Conservation (phyloP, 2,888 invertebrate genomes). For the Clivina fossor region DNA sequence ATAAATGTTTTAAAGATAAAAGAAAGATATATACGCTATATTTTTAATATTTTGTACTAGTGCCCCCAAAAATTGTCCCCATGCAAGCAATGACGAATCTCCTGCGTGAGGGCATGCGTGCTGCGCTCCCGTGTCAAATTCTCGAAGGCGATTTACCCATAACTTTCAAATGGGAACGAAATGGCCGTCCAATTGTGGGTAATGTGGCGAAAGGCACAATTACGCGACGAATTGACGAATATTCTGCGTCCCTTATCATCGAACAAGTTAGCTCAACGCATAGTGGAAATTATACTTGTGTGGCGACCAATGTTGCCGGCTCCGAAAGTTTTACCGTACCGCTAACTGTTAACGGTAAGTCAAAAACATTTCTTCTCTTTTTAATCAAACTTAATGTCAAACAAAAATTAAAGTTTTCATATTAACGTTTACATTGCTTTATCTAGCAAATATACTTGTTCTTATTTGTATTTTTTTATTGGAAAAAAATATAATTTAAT, state of each 20-base stretch:
- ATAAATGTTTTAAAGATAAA: too few relatives aligned
- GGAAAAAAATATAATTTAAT: too few relatives aligned
- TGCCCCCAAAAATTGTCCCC: slow-evolving; percentile 82
- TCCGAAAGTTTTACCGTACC: slow-evolving; percentile 76
- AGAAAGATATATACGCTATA: too few relatives aligned
- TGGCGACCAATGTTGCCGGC: slow-evolving; percentile 85
- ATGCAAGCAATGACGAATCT: slow-evolving; percentile 81
- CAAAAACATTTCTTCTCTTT: too few relatives aligned
- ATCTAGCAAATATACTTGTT: too few relatives aligned
- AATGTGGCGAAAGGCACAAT: slow-evolving; percentile 56
- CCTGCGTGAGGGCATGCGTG: slow-evolving; percentile 81
- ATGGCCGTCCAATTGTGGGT: slow-evolving; percentile 70
- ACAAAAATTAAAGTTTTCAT: too few relatives aligned
- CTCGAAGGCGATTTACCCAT: slow-evolving; percentile 91
- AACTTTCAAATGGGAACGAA: slow-evolving; percentile 88
- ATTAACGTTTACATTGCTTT: too few relatives aligned
- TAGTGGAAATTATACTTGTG: slow-evolving; percentile 90
- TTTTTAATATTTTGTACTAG: slow-evolving; percentile 53
- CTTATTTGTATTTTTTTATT: too few relatives aligned
- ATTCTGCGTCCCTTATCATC: slow-evolving; percentile 82
- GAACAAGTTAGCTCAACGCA: slow-evolving; percentile 83
- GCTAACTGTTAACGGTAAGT: slow-evolving; percentile 76
- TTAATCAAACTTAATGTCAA: too few relatives aligned
- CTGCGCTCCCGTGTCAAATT: slow-evolving; percentile 87
- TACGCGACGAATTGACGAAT: slow-evolving; percentile 73